phyloP scores from a whole-genome alignment of 2,797 vertebrate genomes.

The Halcyon leucocephala region DNA sequence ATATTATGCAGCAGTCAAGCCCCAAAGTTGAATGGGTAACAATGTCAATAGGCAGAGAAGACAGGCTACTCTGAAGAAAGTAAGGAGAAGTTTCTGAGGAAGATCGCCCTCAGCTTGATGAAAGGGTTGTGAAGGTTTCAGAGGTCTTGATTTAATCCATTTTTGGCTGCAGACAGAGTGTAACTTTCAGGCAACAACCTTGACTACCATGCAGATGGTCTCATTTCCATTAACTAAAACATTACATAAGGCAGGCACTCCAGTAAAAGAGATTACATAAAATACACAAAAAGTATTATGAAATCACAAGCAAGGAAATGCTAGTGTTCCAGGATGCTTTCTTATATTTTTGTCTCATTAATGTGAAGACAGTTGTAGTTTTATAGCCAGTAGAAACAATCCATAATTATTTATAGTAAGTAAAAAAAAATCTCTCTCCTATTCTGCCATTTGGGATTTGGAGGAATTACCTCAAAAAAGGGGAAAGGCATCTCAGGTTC shows the following conservation, averaged over 20 bases:
- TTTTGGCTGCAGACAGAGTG: not conserved
- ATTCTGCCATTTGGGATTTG: not conserved
- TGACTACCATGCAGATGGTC: not conserved
- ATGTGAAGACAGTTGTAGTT: not conserved
- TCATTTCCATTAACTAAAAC: not conserved
- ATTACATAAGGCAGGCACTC: conserved; percentile 34
- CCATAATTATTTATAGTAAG: not conserved
- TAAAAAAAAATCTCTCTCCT: not conserved
- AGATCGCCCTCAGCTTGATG: not conserved
- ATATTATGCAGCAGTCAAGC: not conserved
- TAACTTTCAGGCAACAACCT: conserved; percentile 25
- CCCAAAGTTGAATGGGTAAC: not conserved
- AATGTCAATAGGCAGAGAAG: accelerated
- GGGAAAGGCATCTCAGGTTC: not conserved
- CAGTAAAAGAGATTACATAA: conserved; percentile 25
- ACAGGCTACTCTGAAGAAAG: not conserved
- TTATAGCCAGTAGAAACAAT: not conserved
- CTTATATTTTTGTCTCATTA: not conserved
- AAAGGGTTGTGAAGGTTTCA: not conserved
- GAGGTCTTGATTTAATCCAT: not conserved
- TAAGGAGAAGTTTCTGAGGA: not conserved
- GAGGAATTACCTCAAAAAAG: not conserved
- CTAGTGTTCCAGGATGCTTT: not conserved
- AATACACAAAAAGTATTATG: not conserved
- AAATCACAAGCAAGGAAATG: conserved; percentile 5